Base-by-base conservation (phyloP, 2,888 invertebrate genomes). In the Dinocampus coccinellae region DNA sequence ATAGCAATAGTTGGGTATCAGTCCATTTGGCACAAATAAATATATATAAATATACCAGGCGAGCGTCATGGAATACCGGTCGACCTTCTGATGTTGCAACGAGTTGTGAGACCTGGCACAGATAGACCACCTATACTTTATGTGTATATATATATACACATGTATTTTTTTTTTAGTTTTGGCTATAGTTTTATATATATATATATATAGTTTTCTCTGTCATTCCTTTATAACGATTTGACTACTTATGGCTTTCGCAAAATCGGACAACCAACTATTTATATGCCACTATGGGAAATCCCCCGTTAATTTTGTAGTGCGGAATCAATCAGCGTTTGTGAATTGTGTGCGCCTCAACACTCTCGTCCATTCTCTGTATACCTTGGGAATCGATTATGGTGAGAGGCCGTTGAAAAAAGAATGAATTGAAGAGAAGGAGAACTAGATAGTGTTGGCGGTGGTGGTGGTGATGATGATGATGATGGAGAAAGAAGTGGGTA, bases 1-100 rank as follows among this genome's bases (percentile, higher is more conserved):
- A 69, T 74, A 74, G 62, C 55, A 62, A 60, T 69, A 60, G 72
- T 73, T 70, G 16, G 57, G 26, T 67, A 67, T 67, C 57, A 52
- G 33, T 61, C 7, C 11, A 11, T 2, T 36, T 68, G 10, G 16
- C 55, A 60, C 60, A 33, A 24, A 22, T 52, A 22, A 39, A 16
- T 24, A 33, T 61, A 22, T 36, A 20, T 34, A 39, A 34, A 22
- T n/a, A 74, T 69, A 76, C 69, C 13, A 42, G 13, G 16, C 2
- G 16, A 47, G 6, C 16, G 20, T 47, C 76, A 78, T 75, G 75
- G 81, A 80, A 83, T 83, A 87, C 85, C 83, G 81, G 87, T 87
- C 86, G 86, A 87, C 87, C 87, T 87, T 87, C 86, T 85, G 83
- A 81, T 81, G 83, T 86, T 86, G 86, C 85, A 84, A 85, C 83